Evolutionary conservation across 53 echinoderm and acorn worm genomes (phyloP).

Genomic region (Crossaster papposus): DNA sequence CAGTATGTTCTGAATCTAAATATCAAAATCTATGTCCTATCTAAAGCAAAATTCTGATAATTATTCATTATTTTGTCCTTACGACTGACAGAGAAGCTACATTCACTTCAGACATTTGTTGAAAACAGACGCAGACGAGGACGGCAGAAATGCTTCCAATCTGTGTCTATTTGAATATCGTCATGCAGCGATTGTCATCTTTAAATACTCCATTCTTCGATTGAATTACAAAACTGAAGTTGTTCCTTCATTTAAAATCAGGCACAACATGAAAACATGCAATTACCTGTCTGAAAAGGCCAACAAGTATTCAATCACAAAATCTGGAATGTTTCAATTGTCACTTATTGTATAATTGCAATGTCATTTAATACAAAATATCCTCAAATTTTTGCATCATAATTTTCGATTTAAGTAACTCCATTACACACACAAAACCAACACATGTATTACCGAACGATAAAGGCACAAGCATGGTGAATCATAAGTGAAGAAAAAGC

Average conservation of each 20-base stretch:
- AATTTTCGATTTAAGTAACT: background rate
- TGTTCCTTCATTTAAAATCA: background rate
- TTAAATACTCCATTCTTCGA: background rate
- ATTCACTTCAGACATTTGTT: too few species aligned
- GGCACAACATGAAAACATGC: background rate
- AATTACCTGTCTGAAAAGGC: background rate
- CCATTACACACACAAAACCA: background rate
- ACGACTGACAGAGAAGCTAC: too few species aligned
- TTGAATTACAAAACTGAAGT: background rate
- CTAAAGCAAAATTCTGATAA: background rate
- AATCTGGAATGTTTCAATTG: slow-evolving; percentile 1
- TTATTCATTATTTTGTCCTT: too few species aligned
- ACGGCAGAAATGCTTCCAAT: background rate
- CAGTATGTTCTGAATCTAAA: background rate
- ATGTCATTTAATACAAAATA: background rate
- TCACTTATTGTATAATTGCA: background rate
- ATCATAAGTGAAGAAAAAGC: background rate
- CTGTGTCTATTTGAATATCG: background rate
- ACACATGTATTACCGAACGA: background rate
- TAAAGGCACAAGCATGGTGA: slow-evolving; percentile 7
- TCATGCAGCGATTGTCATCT: background rate
- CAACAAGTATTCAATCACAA: background rate
- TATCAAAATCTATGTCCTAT: background rate
- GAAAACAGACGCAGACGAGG: too few species aligned
- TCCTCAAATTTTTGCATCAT: background rate